Conservation (phyloP, 2,113 vertebrate genomes). For the Ailurus styani region DNA sequence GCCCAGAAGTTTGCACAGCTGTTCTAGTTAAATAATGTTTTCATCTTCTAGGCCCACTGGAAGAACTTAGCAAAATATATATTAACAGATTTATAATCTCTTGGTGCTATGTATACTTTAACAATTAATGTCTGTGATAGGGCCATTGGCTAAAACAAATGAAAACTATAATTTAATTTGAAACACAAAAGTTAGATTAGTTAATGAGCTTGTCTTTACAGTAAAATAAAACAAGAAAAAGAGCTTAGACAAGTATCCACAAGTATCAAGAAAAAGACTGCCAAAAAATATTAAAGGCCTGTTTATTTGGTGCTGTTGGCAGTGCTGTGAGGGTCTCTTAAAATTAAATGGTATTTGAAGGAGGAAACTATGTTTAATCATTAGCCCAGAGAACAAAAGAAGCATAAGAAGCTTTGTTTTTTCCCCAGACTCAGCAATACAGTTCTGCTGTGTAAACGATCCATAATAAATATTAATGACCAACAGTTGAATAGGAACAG, state of each 20-base stretch:
- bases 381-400: neutral
- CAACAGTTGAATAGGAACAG: neutral
- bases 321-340: conserved; percentile 4
- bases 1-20: neutral
- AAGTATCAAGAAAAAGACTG: neutral
- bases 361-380: neutral
- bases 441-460: neutral
- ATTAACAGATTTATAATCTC: neutral
- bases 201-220: conserved; percentile 20
- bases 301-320: neutral
- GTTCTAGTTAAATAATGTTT: neutral
- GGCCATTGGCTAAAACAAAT: neutral
- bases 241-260: neutral
- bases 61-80: neutral
- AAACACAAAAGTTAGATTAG: neutral
- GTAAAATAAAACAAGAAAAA: neutral
- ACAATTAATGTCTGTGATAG: conserved; percentile 6
- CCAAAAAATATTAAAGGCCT: neutral
- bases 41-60: neutral
- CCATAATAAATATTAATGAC: conserved; percentile 33
- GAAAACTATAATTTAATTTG: conserved; percentile 17
- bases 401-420: neutral
- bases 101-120: neutral
- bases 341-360: conserved; percentile 34
- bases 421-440: neutral